phyloP scores from a whole-genome alignment of 2,113 vertebrate species.

The Colistium nudipinnis region DNA sequence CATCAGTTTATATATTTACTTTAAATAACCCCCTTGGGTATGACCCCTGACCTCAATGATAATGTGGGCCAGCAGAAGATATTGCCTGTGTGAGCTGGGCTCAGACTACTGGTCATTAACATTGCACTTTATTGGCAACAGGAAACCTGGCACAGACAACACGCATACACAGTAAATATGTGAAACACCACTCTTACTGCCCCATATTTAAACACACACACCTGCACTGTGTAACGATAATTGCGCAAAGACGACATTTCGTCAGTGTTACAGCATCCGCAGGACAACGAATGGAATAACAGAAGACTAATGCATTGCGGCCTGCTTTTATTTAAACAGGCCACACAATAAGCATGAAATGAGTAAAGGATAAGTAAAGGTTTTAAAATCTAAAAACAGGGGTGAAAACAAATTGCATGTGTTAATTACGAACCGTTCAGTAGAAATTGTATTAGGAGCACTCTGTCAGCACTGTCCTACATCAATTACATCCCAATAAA shows the following conservation, averaged over 20 bases:
- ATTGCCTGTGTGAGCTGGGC: constrained; percentile 80
- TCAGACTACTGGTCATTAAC: constrained; percentile 79
- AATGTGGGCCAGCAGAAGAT: constrained; percentile 83
- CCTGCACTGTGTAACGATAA: background rate
- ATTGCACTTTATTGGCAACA: constrained; percentile 75
- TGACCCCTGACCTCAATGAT: constrained; percentile 83
- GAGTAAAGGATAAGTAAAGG: constrained; percentile 38
- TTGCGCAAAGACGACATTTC: background rate
- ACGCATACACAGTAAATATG: constrained; percentile 32
- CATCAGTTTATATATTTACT: constrained; percentile 86
- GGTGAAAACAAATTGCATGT: constrained; percentile 59
- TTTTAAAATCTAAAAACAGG: constrained; percentile 23
- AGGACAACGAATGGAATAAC: background rate
- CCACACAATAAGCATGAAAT: constrained; percentile 35
- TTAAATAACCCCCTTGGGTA: constrained; percentile 83
- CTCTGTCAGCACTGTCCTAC: constrained; percentile 63
- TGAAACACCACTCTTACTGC: constrained; percentile 23
- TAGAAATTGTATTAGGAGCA: constrained; percentile 63
- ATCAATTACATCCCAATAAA: constrained; percentile 73
- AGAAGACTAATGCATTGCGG: background rate
- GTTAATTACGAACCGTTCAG: constrained; percentile 69
- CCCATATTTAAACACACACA: constrained; percentile 34
- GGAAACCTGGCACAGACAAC: constrained; percentile 56
- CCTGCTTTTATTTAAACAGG: background rate
- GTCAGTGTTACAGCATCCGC: background rate